Evolutionary conservation across 2,888 invertebrate species (phyloP).

Genomic region (Hirtodrosophila confusa): DNA sequence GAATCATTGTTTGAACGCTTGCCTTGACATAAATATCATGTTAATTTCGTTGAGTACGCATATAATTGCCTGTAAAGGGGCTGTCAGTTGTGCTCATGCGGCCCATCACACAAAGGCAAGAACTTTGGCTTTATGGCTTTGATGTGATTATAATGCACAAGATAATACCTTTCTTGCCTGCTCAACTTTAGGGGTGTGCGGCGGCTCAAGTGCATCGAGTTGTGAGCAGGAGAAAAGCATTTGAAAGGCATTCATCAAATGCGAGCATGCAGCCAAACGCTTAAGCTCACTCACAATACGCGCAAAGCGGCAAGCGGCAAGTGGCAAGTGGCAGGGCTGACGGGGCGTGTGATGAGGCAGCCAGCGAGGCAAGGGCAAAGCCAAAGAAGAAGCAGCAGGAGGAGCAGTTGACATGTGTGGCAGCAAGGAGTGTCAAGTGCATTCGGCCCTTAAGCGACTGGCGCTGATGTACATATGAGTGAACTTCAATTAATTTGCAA

Average conservation of each 20-base stretch:
- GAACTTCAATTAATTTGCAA: conserved; percentile 68
- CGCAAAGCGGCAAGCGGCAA: conserved; percentile 24
- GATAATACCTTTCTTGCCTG: conserved; percentile 18
- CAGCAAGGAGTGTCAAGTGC: conserved; percentile 15
- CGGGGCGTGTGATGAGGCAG: conserved; percentile 11
- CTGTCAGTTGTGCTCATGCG: conserved; percentile 41
- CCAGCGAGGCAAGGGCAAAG: not conserved
- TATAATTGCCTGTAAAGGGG: conserved; percentile 51
- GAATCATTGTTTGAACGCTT: not conserved
- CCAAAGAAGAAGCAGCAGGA: not conserved
- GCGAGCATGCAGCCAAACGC: conserved; percentile 49
- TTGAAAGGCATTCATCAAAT: conserved; percentile 61
- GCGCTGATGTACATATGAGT: conserved; percentile 32
- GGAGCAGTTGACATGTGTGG: conserved; percentile 4
- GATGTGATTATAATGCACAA: conserved; percentile 41
- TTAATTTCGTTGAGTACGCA: conserved; percentile 10
- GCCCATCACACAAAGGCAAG: conserved; percentile 28
- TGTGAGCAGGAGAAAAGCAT: conserved; percentile 43
- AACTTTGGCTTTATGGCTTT: conserved; percentile 45
- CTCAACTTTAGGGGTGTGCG: conserved; percentile 4
- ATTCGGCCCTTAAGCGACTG: conserved; percentile 14
- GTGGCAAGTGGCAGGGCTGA: conserved; percentile 18
- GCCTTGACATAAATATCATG: conserved; percentile 17
- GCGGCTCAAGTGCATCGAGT: conserved; percentile 46
- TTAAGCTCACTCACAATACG: conserved; percentile 57